Conservation (phyloP, 2,888 invertebrate species). For the Scelioninae gen. 1 region DNA sequence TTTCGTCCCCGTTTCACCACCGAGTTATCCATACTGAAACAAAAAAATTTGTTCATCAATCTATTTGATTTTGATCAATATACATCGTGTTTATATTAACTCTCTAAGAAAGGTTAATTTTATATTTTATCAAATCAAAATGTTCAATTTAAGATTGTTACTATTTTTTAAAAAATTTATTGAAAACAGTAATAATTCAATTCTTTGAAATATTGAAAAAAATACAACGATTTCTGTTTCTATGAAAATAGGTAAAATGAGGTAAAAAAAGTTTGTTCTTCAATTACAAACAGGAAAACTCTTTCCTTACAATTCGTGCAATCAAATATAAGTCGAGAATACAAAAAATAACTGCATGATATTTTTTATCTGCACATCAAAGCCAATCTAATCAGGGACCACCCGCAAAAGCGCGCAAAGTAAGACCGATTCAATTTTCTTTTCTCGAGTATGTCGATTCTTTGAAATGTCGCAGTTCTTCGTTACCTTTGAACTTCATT, state of each 20-base stretch:
- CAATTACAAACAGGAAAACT: slow-evolving; percentile 1
- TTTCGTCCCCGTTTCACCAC: slow-evolving; percentile 86
- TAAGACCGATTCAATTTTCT: slow-evolving; percentile 31
- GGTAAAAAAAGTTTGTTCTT: background rate
- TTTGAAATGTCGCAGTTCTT: slow-evolving; percentile 17
- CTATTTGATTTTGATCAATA: background rate
- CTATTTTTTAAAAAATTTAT: too few species aligned
- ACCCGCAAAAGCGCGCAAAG: slow-evolving; percentile 2
- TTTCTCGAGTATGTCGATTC: slow-evolving; percentile 15
- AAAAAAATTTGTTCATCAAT: slow-evolving; percentile 43
- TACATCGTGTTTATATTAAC: background rate
- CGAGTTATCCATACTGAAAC: slow-evolving; percentile 82
- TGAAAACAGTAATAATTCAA: too few species aligned
- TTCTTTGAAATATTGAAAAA: background rate
- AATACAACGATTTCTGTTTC: background rate
- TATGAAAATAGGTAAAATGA: background rate
- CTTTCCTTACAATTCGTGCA: background rate
- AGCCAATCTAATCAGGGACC: slow-evolving; percentile 11
- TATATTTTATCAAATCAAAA: too few species aligned
- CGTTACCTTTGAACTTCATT: slow-evolving; percentile 29
- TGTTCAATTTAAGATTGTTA: too few species aligned
- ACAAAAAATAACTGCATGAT: background rate
- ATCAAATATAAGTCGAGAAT: background rate
- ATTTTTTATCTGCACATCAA: slow-evolving; percentile 12
- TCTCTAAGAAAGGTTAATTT: too few species aligned